These are phyloP conservation scores for Gnatocerus cornutus DNA, from an alignment of 2,888 invertebrate species.

Conservation along the genomic window DNA sequence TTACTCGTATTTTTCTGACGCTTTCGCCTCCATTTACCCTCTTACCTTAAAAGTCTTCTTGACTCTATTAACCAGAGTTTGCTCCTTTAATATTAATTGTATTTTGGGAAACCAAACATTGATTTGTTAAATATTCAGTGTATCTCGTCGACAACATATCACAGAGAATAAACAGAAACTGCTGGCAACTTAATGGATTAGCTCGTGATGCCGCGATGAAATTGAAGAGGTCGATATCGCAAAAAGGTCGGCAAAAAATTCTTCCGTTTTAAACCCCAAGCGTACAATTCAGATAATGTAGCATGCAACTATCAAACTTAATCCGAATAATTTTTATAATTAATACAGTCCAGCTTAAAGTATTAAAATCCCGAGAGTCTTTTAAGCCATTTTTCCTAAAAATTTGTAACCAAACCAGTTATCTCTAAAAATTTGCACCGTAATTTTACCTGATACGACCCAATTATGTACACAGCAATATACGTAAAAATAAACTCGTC, in stretches of 20 bases:
- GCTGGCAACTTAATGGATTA: conserved; percentile 2
- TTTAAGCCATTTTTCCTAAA: no score
- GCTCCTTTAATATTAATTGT: neutral
- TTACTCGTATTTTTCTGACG: conserved; percentile 19
- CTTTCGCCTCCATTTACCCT: conserved; percentile 8
- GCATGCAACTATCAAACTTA: no score
- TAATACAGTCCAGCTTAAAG: no score
- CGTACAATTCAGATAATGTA: no score
- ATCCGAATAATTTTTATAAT: no score
- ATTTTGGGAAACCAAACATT: neutral
- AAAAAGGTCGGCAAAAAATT: neutral
- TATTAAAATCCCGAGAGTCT: no score
- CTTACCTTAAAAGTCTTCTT: conserved; percentile 8
- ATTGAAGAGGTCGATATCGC: conserved; percentile 13
- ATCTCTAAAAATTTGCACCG: neutral
- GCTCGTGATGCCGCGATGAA: neutral
- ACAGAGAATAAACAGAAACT: neutral
- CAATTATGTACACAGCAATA: neutral
- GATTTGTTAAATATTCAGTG: neutral
- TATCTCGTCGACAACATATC: neutral
- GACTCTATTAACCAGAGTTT: conserved; percentile 6
- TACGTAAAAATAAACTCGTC: neutral
- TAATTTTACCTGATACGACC: neutral
- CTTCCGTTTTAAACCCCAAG: no score
- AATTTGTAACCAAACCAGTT: no score